Base-by-base conservation (phyloP, 2,113 vertebrate species). In the Phrynosoma blainvillii region DNA sequence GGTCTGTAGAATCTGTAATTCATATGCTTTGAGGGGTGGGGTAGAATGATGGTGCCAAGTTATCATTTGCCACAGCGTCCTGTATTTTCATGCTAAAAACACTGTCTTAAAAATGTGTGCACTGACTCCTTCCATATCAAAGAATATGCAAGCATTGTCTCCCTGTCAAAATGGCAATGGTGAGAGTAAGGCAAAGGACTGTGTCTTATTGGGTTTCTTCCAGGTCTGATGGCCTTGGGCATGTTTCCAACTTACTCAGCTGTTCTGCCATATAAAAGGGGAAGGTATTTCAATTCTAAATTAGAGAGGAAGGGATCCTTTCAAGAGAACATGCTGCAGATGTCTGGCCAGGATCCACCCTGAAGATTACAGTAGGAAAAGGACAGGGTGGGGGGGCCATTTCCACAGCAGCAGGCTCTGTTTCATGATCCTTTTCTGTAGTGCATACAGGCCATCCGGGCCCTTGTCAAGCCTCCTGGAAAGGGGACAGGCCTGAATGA, bases 401-500 rank as follows among this genome's bases (percentile, higher is more conserved):
- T 89, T 89, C 85, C 2, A 47, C 84, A 90, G 92, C 85, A 85
- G 85, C 89, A 86, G 25, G 93, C 89, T 84, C 87, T 1, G 47
- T 23, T 25, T 0, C 36, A 40, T 1, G 8, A 1, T 12, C 0
- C 12, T 74, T 74, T 79, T 59, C 52, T 25, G 74, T 18, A 2
- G n/a, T 32, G 75, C 88, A 40, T 27, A 8, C 73, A 56, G 84
- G 62, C 30, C 1, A 7, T 82, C 52, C 74, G 0, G 73, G 80
- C 20, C 10, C 68, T 80, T 95, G 89, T 88, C 94, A 94, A 91
- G 90, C 87, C 82, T 42, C 2, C 88, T 70, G 87, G 54, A n/a
- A 75, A 89, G 85, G 91, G 93, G 93, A 79, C 79, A 73, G 93
- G 94, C 82, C 92, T 90, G 86, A 91, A 92, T 84, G 79, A 86